Conservation (phyloP, 2,888 invertebrate genomes). For the Epiblema foenella region DNA sequence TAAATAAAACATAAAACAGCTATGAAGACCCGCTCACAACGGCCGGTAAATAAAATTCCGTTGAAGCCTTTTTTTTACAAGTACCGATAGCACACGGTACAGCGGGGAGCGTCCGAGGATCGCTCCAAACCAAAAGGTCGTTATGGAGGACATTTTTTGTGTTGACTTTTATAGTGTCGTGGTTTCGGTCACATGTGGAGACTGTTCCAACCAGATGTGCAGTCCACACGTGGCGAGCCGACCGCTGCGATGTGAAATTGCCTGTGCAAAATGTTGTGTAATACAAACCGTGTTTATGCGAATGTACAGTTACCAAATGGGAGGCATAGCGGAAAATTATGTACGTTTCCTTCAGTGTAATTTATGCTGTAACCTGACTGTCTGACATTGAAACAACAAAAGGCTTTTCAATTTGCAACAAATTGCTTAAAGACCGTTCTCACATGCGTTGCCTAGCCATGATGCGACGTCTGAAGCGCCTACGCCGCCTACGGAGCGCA, state of each 20-base stretch:
- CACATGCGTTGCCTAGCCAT: slow-evolving; percentile 55
- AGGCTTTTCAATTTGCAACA: slow-evolving; percentile 54
- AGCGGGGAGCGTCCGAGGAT: slow-evolving; percentile 55
- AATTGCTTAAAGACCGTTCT: slow-evolving; percentile 56
- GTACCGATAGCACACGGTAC: slow-evolving; percentile 79
- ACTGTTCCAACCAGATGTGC: slow-evolving; percentile 46
- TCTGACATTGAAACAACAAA: slow-evolving; percentile 53
- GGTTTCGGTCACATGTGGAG: slow-evolving; percentile 60
- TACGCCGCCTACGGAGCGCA: slow-evolving; percentile 66
- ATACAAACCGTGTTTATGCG: slow-evolving; percentile 15
- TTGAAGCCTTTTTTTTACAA: slow-evolving; percentile 77
- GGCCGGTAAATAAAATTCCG: slow-evolving; percentile 78
- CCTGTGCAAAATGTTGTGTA: slow-evolving; percentile 38
- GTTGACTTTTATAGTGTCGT: slow-evolving; percentile 61
- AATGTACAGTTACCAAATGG: slow-evolving; percentile 46
- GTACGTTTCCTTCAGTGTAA: slow-evolving; percentile 44
- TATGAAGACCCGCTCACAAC: slow-evolving; percentile 77
- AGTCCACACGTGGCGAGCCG: slow-evolving; percentile 32
- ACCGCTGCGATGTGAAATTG: slow-evolving; percentile 41
- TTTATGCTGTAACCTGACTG: slow-evolving; percentile 44
- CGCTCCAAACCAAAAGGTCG: slow-evolving; percentile 73
- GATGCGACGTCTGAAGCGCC: slow-evolving; percentile 53
- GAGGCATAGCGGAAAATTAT: slow-evolving; percentile 44
- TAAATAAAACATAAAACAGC: slow-evolving; percentile 76
- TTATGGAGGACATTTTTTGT: slow-evolving; percentile 76